Evolutionary conservation across 2,888 invertebrate species (phyloP).

Genomic region (Callyntrura sp.): DNA sequence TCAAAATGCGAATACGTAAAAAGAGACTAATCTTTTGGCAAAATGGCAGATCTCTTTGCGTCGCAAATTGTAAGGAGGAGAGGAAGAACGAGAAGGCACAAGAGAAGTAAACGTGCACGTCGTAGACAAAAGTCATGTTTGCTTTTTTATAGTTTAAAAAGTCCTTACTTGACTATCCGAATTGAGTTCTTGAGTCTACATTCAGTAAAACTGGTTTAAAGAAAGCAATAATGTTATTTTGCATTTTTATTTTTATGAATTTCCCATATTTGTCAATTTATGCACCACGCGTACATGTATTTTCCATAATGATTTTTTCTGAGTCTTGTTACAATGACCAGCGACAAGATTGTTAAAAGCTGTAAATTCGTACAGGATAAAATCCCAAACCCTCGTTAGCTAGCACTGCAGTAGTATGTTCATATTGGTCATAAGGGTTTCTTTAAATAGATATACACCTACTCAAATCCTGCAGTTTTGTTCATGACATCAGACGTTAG

Average conservation of each 20-base stretch:
- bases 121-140: background rate
- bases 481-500: background rate
- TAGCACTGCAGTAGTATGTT: no score
- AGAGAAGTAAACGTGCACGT: background rate
- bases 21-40: no score
- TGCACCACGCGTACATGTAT: slow-evolving; percentile 2
- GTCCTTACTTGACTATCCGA: background rate
- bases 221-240: slow-evolving; percentile 2
- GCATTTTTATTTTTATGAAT: background rate
- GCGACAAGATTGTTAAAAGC: slow-evolving; percentile 4
- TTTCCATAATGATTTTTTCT: slow-evolving; percentile 15
- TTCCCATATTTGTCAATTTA: slow-evolving; percentile 41
- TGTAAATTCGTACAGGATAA: slow-evolving; percentile 5
- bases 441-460: background rate
- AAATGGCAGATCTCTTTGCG: no score
- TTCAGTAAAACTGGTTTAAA: slow-evolving; percentile 15
- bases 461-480: background rate
- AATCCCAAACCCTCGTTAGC: background rate
- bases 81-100: background rate
- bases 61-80: no score
- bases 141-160: background rate
- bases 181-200: no score
- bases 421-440: no score
- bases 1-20: background rate
- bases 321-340: background rate